phyloP scores from a whole-genome alignment of 1,140 invertebrate genomes.

The Lepidotrigona ventralis region DNA sequence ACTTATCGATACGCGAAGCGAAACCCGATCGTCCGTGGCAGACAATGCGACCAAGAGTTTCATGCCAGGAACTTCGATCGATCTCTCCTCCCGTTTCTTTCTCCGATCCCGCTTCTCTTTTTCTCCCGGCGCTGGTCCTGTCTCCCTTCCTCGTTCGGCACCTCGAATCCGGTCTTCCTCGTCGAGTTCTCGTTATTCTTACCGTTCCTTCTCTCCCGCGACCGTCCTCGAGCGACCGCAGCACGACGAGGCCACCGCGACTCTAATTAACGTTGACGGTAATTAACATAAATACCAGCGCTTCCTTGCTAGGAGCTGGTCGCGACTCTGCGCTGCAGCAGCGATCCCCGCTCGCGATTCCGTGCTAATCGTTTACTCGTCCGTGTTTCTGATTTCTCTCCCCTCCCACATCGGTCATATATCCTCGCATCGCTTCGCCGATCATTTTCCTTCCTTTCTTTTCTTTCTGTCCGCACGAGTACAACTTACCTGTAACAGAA shows the following conservation, averaged over 20 bases:
- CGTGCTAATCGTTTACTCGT: slow-evolving; percentile 70
- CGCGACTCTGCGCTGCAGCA: slow-evolving; percentile 44
- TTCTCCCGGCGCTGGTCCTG: neutral
- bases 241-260: slow-evolving; percentile 55
- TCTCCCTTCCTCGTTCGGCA: slow-evolving; percentile 17
- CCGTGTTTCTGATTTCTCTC: slow-evolving; percentile 60
- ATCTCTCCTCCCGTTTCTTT: slow-evolving; percentile 51
- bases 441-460: neutral
- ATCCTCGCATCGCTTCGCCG: neutral
- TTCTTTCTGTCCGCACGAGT: too few relatives aligned
- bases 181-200: slow-evolving; percentile 45
- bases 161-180: slow-evolving; percentile 11
- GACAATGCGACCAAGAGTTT: slow-evolving; percentile 57
- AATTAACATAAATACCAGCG: slow-evolving; percentile 80
- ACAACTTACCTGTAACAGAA: slow-evolving; percentile 13
- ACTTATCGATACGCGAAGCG: slow-evolving; percentile 71
- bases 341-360: slow-evolving; percentile 66
- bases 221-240: slow-evolving; percentile 37
- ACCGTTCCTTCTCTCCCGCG: slow-evolving; percentile 11
- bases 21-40: slow-evolving; percentile 59
- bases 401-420: slow-evolving; percentile 34
- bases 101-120: slow-evolving; percentile 24
- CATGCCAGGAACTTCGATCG: slow-evolving; percentile 45
- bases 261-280: slow-evolving; percentile 79
- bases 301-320: slow-evolving; percentile 66